Evolutionary conservation across 2,113 vertebrate species (phyloP), one percentile per base, ranked within the genome.

Genomic region (Xiphorhynchus elegans): DNA sequence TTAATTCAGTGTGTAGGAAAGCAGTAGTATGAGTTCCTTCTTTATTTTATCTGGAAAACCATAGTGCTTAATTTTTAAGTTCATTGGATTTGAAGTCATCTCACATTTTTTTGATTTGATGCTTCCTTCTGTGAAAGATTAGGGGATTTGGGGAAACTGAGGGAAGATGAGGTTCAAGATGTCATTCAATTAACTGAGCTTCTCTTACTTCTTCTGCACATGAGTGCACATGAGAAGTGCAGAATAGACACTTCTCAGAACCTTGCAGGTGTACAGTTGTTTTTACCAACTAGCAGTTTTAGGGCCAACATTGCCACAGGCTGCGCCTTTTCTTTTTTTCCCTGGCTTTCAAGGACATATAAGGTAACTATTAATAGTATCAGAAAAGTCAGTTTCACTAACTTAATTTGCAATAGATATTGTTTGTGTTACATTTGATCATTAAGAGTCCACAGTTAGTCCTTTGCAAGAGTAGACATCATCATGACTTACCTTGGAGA

Each of bases 341-440:
- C 17, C 11, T 10, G n/a, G 25, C 9, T 83, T 95, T 62, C 52
- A 67, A 53, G 37, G 50, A 72, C 26, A 10, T 53, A 10, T 17
- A 55, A 63, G 4, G 7, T 62, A 69, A 80, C 9, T 72, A 50
- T 24, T 52, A 55, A 66, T 62, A 31, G 31, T 42, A 55, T 78
- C 52, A 69, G 47, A 84, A 62, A 80, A 39, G 10, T 44, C n/a
- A 55, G 3, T 12, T 58, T 87, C 69, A 5, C 12, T 50, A 28
- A 59, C 5, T 69, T 66, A 84, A 63, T 74, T 81, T 90, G 13
- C 37, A 56, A 6, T 25, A 68, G 12, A 16, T 31, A 35, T 19
- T 40, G 3, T 40, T 81, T 29, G 26, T 59, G 10, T 58, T 55
- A 7, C 18, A 10, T 1, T n/a, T 3, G 0, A 14, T 47, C 31